A percentile compares a stretch with the other conserved stretches of the same genome.
Evolutionary conservation across 2,113 vertebrate species (phyloP).

Genomic region (Chaetops frenatus): DNA sequence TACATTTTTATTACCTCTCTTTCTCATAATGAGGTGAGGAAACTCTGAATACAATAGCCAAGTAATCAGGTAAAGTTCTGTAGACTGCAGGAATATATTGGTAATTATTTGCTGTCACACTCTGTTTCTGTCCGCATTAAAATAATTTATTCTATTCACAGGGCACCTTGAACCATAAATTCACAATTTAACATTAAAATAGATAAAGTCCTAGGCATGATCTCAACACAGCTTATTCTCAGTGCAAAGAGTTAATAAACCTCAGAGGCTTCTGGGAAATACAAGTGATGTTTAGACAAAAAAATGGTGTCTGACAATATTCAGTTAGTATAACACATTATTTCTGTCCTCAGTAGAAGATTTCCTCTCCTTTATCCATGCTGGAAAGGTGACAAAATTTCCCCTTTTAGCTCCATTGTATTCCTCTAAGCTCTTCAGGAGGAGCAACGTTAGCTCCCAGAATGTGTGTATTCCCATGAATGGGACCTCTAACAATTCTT

Average conservation of each 20-base stretch:
- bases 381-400: conserved; percentile 3
- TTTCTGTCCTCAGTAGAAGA: not conserved
- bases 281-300: not conserved
- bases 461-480: not conserved
- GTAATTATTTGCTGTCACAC: not conserved
- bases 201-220: not conserved
- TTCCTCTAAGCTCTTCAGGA: not conserved
- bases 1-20: not conserved
- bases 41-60: not conserved
- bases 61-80: not conserved
- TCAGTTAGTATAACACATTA: not conserved
- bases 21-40: not conserved
- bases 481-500: conserved; percentile 1
- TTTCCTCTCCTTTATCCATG: not conserved
- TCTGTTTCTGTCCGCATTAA: not conserved
- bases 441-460: not conserved
- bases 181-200: not conserved
- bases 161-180: not conserved
- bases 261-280: not conserved
- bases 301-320: not conserved
- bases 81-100: not conserved
- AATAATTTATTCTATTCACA: not conserved
- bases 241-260: not conserved
- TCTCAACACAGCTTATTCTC: not conserved
- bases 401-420: not conserved